Base-by-base conservation (phyloP, 2,797 vertebrate species). In the Poeciliopsis gracilis region DNA sequence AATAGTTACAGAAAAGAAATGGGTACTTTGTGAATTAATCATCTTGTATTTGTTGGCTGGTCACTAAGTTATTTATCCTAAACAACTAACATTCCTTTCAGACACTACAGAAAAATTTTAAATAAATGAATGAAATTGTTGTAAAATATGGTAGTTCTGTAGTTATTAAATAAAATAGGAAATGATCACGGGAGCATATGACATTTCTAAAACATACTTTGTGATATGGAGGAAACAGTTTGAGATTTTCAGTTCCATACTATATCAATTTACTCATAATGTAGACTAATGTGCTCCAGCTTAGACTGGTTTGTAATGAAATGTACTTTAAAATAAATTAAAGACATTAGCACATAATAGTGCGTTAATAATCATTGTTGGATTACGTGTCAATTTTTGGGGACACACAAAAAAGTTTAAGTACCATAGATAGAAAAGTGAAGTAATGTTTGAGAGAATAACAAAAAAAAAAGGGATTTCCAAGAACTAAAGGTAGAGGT, bases 31-130 rank as follows among this genome's bases (percentile, higher is more conserved):
- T 82, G 51, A 74, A 55, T 55, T 66, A 25, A 77, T 76, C 30
- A 77, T 72, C 67, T 81, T 79, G 25, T 85, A 7, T 81, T 43
- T 74, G 66, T 38, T 79, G 69, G 61, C 15, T 76, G 59, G 33
- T 78, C 75, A 28, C 72, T 82, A 43, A 43, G 13, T 79, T 51
- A 45, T 49, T 36, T 38, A 67, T 38, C 41, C 72, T 51, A 20
- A 77, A 57, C 36, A 71, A 33, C 51, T 55, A 30, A 71, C 76
- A 71, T 71, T 61, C 30, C 28, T 71, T 67, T 25, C 63, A 41
- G 63, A 67, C 6, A 23, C n/a, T n/a, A 41, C 55, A 9, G 8
- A 33, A 2, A 63, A 36, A 25, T 18, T 36, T 33, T 16, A 28
- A 45, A 70, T 46, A n/a, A 70, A 70, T 45, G 25, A n/a, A 28